phyloP scores from a whole-genome alignment of 2,797 vertebrate species.

The Tarsius wallacei region DNA sequence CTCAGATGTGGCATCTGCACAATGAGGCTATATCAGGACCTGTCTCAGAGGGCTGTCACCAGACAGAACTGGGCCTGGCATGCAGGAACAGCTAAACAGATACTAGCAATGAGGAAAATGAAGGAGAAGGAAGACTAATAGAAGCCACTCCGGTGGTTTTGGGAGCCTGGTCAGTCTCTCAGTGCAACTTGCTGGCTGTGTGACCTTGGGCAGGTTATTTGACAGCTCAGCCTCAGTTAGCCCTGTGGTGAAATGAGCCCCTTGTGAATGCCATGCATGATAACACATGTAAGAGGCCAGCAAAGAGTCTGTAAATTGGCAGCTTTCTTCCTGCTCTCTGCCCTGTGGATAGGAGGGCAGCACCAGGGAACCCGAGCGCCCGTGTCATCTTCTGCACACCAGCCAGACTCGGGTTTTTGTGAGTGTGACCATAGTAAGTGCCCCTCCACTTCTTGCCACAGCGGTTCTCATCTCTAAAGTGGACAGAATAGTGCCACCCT shows the following conservation, averaged over 20 bases:
- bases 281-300: not conserved
- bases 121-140: not conserved
- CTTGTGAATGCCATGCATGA: not conserved
- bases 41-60: not conserved
- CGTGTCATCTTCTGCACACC: accelerated
- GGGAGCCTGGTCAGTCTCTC: not conserved
- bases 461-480: not conserved
- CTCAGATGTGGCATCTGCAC: not conserved
- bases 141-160: not conserved
- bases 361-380: not conserved
- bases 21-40: not conserved
- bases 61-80: not conserved
- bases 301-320: not conserved
- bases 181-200: not conserved
- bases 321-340: not conserved
- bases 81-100: not conserved
- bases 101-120: not conserved
- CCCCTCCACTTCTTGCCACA: not conserved
- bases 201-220: not conserved
- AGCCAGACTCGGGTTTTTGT: not conserved
- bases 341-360: not conserved
- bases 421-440: not conserved
- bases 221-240: not conserved
- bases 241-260: not conserved
- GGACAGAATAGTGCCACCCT: not conserved